A percentile compares a stretch with the other conserved stretches of the same genome.
Evolutionary conservation across 2,113 vertebrate genomes (phyloP).

Genomic region (Merops nubicus): DNA sequence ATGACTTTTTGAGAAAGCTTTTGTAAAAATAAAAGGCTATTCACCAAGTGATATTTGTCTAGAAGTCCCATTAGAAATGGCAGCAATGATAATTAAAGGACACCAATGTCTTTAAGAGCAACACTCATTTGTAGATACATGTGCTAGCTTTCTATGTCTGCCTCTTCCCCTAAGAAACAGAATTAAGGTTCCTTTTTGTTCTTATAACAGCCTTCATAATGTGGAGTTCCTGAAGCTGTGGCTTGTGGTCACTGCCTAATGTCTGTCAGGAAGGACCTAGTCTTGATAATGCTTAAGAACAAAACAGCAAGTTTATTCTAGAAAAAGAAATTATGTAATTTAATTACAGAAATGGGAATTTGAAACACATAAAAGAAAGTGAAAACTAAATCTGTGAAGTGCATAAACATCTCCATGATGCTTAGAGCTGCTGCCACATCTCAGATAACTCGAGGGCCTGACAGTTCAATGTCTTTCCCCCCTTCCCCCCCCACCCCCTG

Average conservation of each 20-base stretch:
- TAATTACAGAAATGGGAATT: background rate
- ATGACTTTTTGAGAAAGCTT: background rate
- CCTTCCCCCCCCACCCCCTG: no score
- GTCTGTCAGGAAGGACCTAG: background rate
- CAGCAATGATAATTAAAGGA: background rate
- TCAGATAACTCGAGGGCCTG: background rate
- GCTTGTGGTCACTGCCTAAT: background rate
- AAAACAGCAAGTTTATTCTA: background rate
- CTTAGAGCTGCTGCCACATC: background rate
- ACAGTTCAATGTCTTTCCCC: background rate
- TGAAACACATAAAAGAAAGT: background rate
- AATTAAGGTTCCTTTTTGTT: background rate
- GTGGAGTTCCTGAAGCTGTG: background rate
- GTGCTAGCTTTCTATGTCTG: background rate
- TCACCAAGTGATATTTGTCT: background rate
- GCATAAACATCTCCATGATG: background rate
- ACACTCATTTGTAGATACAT: background rate
- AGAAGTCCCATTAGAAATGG: background rate
- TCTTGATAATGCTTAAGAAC: background rate
- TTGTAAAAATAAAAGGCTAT: background rate
- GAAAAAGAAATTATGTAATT: background rate
- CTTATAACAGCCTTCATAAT: background rate
- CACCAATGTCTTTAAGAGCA: background rate
- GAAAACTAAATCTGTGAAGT: background rate
- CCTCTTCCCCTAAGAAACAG: background rate